phyloP scores from a whole-genome alignment of 2,888 invertebrate genomes.

The Scaptomyza polygonia region DNA sequence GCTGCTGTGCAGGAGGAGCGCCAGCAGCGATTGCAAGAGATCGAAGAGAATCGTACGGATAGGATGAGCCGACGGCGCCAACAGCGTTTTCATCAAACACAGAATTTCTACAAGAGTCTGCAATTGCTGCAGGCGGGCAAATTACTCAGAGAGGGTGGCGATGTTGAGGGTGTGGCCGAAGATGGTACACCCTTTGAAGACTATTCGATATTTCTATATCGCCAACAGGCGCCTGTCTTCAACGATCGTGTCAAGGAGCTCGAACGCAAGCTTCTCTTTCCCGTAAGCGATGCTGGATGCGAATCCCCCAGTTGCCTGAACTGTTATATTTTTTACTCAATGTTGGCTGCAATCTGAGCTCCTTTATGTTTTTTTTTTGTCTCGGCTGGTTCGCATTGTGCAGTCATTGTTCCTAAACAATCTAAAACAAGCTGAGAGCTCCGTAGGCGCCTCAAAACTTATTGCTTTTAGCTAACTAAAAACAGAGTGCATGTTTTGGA shows the following conservation, averaged over 20 bases:
- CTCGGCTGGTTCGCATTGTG: constrained; percentile 17
- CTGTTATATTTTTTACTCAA: constrained; percentile 19
- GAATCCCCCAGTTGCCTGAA: constrained; percentile 43
- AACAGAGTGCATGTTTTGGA: constrained; percentile 17
- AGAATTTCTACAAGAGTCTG: constrained; percentile 93
- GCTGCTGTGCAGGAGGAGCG: constrained; percentile 87
- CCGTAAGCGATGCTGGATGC: constrained; percentile 86
- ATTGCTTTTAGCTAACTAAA: constrained; percentile 27
- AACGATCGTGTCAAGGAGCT: constrained; percentile 93
- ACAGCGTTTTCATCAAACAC: constrained; percentile 90
- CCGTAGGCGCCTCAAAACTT: constrained; percentile 1
- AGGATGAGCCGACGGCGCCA: constrained; percentile 88
- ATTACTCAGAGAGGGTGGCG: constrained; percentile 85
- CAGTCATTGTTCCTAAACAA: constrained; percentile 14
- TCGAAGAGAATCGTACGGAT: constrained; percentile 88
- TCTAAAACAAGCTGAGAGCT: constrained; percentile 24
- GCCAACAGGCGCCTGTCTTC: constrained; percentile 93
- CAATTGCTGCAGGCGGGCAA: constrained; percentile 93
- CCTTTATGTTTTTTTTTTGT: constrained; percentile 5
- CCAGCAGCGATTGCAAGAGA: constrained; percentile 90
- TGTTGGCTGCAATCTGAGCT: constrained; percentile 46
- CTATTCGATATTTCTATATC: constrained; percentile 93
- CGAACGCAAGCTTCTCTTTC: constrained; percentile 90
- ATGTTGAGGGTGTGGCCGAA: constrained; percentile 85
- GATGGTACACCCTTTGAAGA: constrained; percentile 89